phyloP scores from a whole-genome alignment of 35 echinoderm and acorn worm genomes.

The Nesometra sesokonis region DNA sequence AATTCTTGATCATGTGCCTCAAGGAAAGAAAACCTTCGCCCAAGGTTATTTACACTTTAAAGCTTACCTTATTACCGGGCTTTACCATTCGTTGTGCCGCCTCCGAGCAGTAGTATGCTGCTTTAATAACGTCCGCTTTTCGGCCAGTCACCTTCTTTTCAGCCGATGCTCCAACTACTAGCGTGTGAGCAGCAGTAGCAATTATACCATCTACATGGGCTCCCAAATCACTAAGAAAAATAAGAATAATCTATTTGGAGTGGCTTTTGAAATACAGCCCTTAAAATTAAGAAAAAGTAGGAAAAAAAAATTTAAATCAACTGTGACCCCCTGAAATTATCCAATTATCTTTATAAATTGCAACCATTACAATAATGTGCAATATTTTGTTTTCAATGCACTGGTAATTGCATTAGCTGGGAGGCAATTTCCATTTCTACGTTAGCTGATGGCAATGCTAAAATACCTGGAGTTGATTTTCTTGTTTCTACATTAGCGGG shows the following conservation, averaged over 20 bases:
- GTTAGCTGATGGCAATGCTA: no score
- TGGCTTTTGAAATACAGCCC: neutral
- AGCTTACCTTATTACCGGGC: slow-evolving; percentile 54
- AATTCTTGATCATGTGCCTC: no score
- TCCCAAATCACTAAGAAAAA: slow-evolving; percentile 55
- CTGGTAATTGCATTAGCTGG: no score
- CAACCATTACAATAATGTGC: no score
- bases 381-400: no score
- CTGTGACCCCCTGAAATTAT: neutral
- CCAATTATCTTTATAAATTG: no score
- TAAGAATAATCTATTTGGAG: neutral
- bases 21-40: no score
- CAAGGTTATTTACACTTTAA: neutral
- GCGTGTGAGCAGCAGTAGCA: slow-evolving; percentile 54
- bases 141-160: slow-evolving; percentile 63
- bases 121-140: slow-evolving; percentile 57
- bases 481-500: no score
- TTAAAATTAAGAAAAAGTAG: neutral
- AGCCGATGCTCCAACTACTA: slow-evolving; percentile 60
- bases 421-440: no score
- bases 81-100: slow-evolving; percentile 63
- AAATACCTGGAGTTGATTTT: no score
- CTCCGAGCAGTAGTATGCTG: slow-evolving; percentile 58
- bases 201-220: slow-evolving; percentile 87
- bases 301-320: neutral